Evolutionary conservation across 2,113 vertebrate genomes (phyloP).

Genomic region (Anguilla rostrata): DNA sequence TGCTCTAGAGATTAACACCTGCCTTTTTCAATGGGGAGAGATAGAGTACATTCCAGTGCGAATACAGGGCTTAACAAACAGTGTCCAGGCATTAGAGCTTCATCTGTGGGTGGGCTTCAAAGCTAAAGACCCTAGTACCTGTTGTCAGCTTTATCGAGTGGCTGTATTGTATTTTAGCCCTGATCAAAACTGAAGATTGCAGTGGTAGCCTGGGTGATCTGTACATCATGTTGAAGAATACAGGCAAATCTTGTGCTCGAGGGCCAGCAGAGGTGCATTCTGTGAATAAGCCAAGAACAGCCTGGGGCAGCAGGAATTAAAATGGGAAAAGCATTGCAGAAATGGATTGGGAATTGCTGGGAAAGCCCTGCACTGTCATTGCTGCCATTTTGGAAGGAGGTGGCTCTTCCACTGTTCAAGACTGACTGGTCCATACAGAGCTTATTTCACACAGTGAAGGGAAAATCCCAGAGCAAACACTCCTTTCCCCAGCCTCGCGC

Average conservation of each 20-base stretch:
- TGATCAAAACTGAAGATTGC: neutral
- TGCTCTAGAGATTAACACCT: neutral
- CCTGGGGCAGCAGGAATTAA: neutral
- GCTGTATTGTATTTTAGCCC: slow-evolving; percentile 15
- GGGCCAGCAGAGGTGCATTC: neutral
- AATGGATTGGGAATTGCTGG: neutral
- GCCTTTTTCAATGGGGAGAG: neutral
- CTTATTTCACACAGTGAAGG: neutral
- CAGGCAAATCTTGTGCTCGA: neutral
- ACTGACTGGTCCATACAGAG: neutral
- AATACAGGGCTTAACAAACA: slow-evolving; percentile 5
- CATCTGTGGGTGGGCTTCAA: slow-evolving; percentile 21
- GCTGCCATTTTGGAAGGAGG: neutral
- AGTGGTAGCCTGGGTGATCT: neutral
- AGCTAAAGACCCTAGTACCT: slow-evolving; percentile 16
- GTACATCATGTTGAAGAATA: neutral
- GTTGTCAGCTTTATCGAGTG: slow-evolving; percentile 20
- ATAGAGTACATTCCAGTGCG: neutral
- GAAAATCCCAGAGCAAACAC: neutral
- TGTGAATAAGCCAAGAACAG: neutral
- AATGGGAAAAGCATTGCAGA: neutral
- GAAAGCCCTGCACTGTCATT: neutral
- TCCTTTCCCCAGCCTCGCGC: neutral
- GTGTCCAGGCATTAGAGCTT: neutral
- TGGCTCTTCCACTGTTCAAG: neutral